Conservation (phyloP, 2,888 invertebrate species). For the Arrhopalites spinosus region DNA sequence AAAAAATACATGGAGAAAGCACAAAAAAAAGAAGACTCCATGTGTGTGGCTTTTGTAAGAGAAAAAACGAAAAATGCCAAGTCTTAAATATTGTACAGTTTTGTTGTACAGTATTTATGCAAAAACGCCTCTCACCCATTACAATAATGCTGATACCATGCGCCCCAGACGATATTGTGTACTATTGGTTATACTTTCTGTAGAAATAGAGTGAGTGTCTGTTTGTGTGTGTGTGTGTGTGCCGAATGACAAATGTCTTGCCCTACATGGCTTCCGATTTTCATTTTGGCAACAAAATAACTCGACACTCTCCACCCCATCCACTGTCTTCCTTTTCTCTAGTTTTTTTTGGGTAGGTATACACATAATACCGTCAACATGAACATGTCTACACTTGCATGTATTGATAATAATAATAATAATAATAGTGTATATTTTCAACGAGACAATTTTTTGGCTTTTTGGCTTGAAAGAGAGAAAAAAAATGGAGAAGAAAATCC, state of each 20-base stretch:
- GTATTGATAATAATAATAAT: too few species aligned
- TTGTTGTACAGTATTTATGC: slow-evolving; percentile 39
- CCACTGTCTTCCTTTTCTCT: neutral
- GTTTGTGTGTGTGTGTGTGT: slow-evolving; percentile 33
- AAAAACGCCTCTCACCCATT: slow-evolving; percentile 42
- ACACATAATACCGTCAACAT: neutral
- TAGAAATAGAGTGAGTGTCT: neutral
- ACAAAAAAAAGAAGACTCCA: neutral
- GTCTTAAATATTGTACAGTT: slow-evolving; percentile 46
- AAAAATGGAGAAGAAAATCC: too few species aligned
- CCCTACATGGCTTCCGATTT: slow-evolving; percentile 41
- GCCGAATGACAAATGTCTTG: slow-evolving; percentile 45
- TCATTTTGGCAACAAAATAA: slow-evolving; percentile 39
- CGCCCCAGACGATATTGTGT: neutral
- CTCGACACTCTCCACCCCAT: neutral
- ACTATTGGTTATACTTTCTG: neutral
- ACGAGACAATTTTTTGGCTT: too few species aligned
- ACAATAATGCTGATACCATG: slow-evolving; percentile 44
- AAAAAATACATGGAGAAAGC: neutral
- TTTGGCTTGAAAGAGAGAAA: too few species aligned
- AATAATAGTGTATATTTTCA: too few species aligned
- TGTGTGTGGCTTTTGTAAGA: neutral
- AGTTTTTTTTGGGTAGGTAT: neutral
- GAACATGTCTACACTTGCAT: neutral
- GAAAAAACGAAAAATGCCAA: slow-evolving; percentile 40